These are phyloP conservation scores for Bombus affinis DNA, from an alignment of 1,140 invertebrate species.

Conservation along the genomic window DNA sequence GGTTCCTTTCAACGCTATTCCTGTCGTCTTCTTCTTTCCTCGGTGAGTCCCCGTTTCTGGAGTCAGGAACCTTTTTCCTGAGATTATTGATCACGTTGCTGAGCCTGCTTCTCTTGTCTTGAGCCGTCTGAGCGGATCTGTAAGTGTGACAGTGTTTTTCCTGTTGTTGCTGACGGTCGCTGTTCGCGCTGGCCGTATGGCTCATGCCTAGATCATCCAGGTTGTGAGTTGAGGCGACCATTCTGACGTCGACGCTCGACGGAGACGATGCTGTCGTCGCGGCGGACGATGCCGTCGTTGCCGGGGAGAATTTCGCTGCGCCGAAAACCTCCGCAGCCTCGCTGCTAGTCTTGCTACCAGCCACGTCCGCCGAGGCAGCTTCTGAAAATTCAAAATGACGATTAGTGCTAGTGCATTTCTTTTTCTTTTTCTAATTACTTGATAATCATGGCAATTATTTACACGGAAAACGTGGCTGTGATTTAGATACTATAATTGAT, in stretches of 20 bases:
- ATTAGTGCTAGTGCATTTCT: neutral
- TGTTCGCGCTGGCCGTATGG: slow-evolving; percentile 70
- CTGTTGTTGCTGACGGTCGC: slow-evolving; percentile 71
- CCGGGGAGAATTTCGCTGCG: slow-evolving; percentile 56
- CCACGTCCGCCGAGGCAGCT: slow-evolving; percentile 73
- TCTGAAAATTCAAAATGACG: slow-evolving; percentile 63
- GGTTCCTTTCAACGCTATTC: slow-evolving; percentile 75
- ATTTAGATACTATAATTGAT: too few species aligned
- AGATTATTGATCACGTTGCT: slow-evolving; percentile 81
- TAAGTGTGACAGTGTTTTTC: slow-evolving; percentile 61
- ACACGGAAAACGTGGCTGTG: too few species aligned
- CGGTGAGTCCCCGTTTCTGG: slow-evolving; percentile 45
- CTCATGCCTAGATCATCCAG: slow-evolving; percentile 74
- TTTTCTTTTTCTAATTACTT: neutral
- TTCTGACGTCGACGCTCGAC: slow-evolving; percentile 63
- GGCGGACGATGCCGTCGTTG: slow-evolving; percentile 48
- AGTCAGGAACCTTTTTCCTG: slow-evolving; percentile 76
- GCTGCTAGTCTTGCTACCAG: slow-evolving; percentile 68
- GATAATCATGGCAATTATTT: too few species aligned
- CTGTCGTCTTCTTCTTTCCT: slow-evolving; percentile 68
- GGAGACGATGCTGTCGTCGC: slow-evolving; percentile 42
- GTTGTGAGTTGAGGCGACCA: slow-evolving; percentile 79
- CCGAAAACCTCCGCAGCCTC: slow-evolving; percentile 65
- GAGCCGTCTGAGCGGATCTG: slow-evolving; percentile 73
- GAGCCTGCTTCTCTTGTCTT: slow-evolving; percentile 79